A percentile compares a stretch with the other conserved stretches of the same genome.
phyloP scores from a whole-genome alignment of 1,140 invertebrate species.

The Drosophila biarmipes region DNA sequence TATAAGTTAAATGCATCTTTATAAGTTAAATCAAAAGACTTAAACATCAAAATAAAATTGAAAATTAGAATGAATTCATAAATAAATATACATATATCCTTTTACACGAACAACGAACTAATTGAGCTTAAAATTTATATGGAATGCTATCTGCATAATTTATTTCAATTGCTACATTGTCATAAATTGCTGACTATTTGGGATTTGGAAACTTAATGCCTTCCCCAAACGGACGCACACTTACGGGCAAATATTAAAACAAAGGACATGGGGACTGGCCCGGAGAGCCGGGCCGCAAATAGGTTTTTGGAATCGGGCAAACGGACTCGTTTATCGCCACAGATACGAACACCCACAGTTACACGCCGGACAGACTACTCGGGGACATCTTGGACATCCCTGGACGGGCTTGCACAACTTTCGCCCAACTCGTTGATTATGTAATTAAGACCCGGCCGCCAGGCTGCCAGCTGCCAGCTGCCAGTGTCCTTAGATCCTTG shows the following conservation, averaged over 20 bases:
- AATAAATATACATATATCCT: too few species aligned
- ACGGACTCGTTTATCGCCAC: neutral
- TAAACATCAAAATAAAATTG: too few species aligned
- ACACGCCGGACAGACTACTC: neutral
- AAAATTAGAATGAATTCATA: too few species aligned
- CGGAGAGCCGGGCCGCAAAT: neutral
- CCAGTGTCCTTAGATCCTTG: slow-evolving; percentile 28
- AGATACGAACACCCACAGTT: slow-evolving; percentile 12
- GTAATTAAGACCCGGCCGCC: slow-evolving; percentile 18
- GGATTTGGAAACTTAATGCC: neutral
- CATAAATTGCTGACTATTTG: neutral
- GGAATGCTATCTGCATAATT: neutral
- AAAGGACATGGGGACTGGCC: neutral
- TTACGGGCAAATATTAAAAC: neutral
- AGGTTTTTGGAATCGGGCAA: slow-evolving; percentile 1
- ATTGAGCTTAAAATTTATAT: neutral
- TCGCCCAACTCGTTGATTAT: slow-evolving; percentile 34
- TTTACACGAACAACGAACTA: neutral
- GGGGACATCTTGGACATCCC: neutral
- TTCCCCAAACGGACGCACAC: neutral
- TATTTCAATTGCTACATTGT: neutral
- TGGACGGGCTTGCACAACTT: slow-evolving; percentile 17
- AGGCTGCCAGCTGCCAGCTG: neutral
- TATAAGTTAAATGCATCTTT: too few species aligned
- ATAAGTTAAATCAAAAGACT: too few species aligned